phyloP scores from a whole-genome alignment of 2,797 vertebrate genomes.

The Anabacerthia variegaticeps region DNA sequence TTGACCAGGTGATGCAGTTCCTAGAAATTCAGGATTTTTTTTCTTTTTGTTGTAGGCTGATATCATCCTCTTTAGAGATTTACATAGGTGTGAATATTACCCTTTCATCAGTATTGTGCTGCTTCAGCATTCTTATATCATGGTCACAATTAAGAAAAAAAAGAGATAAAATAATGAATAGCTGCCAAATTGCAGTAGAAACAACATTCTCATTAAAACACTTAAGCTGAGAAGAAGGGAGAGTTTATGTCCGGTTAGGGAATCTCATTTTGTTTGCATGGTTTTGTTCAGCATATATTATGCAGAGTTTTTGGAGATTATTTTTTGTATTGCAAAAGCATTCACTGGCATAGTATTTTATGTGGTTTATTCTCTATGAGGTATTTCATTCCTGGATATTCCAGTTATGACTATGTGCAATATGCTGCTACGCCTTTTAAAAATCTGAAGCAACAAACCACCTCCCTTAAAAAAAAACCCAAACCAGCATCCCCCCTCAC shows the following conservation, averaged over 20 bases:
- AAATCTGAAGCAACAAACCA: not conserved
- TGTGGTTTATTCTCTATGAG: not conserved
- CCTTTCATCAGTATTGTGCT: not conserved
- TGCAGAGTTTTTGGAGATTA: not conserved
- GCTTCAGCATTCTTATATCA: not conserved
- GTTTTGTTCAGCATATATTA: not conserved
- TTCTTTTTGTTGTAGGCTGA: not conserved
- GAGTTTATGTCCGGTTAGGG: not conserved
- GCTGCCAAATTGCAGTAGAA: not conserved
- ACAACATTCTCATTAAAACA: not conserved
- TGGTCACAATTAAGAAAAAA: not conserved
- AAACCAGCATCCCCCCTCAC: not conserved
- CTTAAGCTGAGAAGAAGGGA: not conserved
- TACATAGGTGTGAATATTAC: not conserved
- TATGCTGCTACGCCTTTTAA: not conserved
- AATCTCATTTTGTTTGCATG: not conserved
- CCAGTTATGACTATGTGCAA: not conserved
- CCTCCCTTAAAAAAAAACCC: not conserved
- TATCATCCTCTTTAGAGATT: not conserved
- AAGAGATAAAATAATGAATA: not conserved
- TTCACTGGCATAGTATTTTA: not conserved
- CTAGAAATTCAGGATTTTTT: not conserved
- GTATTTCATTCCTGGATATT: not conserved
- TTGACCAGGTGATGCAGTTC: not conserved
- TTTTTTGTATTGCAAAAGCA: not conserved